These are phyloP conservation scores for Hippocampus abdominalis DNA, from an alignment of 2,113 vertebrate species.

Conservation along the genomic window DNA sequence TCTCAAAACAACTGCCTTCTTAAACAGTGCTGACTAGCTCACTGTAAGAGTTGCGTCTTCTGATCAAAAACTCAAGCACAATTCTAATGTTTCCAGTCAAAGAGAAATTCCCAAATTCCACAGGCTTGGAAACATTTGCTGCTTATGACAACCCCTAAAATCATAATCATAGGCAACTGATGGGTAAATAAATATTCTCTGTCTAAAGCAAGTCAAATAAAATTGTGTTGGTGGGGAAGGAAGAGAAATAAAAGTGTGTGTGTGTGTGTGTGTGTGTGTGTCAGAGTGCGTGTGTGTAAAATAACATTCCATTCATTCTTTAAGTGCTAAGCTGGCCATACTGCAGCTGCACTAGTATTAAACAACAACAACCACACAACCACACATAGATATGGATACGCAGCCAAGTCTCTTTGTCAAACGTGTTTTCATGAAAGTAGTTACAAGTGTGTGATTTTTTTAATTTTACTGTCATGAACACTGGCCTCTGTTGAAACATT, in stretches of 20 bases:
- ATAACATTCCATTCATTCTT: constrained; percentile 78
- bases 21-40: neutral
- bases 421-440: neutral
- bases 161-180: neutral
- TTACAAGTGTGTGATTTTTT: constrained; percentile 10
- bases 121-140: neutral
- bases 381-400: neutral
- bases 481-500: neutral
- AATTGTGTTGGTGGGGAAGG: neutral
- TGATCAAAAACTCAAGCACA: neutral
- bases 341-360: constrained; percentile 37
- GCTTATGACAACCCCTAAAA: neutral
- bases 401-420: constrained; percentile 14
- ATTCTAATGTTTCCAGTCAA: neutral
- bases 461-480: neutral
- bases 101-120: neutral
- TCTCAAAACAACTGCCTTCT: constrained; percentile 21
- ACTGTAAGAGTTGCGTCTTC: neutral
- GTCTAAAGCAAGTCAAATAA: neutral
- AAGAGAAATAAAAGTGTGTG: neutral
- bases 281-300: constrained; percentile 34
- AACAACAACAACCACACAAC: neutral
- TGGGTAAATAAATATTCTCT: neutral
- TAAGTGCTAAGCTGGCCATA: constrained; percentile 57
- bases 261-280: constrained; percentile 26